These are phyloP conservation scores for Diorhabda carinulata DNA, from an alignment of 1,140 invertebrate species.

Conservation along the genomic window DNA sequence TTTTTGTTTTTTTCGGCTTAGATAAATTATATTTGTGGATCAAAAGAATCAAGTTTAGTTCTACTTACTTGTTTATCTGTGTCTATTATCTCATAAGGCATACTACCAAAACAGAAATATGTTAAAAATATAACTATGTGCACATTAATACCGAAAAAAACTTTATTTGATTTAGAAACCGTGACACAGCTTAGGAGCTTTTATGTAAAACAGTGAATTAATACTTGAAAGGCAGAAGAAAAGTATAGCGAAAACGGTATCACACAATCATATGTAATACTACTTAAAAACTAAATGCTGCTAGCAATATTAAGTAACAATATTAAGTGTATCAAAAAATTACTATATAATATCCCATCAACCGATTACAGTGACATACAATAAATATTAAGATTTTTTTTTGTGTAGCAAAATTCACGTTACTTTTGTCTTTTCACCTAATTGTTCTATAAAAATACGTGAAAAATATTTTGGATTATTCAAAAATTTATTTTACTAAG, in stretches of 20 bases:
- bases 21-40: too few relatives aligned
- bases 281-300: slow-evolving; percentile 44
- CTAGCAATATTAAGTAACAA: slow-evolving; percentile 37
- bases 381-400: slow-evolving; percentile 29
- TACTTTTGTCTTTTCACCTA: slow-evolving; percentile 5
- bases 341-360: slow-evolving; percentile 32
- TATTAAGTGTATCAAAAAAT: slow-evolving; percentile 26
- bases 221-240: slow-evolving; percentile 38
- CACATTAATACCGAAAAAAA: too few relatives aligned
- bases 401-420: slow-evolving; percentile 17
- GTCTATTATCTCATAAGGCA: too few relatives aligned
- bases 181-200: not conserved
- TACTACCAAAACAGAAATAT: too few relatives aligned
- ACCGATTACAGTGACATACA: slow-evolving; percentile 40
- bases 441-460: slow-evolving; percentile 21
- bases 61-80: too few relatives aligned
- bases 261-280: slow-evolving; percentile 41
- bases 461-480: slow-evolving; percentile 19
- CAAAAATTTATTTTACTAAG: slow-evolving; percentile 20
- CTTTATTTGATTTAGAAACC: too few relatives aligned
- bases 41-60: too few relatives aligned
- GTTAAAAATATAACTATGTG: too few relatives aligned
- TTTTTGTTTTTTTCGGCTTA: too few relatives aligned
- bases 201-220: slow-evolving; percentile 34
- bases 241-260: slow-evolving; percentile 42